A percentile compares a stretch with the other conserved stretches of the same genome.
Conservation (phyloP, 2,797 vertebrate genomes). For the Tenualosa ilisha region DNA sequence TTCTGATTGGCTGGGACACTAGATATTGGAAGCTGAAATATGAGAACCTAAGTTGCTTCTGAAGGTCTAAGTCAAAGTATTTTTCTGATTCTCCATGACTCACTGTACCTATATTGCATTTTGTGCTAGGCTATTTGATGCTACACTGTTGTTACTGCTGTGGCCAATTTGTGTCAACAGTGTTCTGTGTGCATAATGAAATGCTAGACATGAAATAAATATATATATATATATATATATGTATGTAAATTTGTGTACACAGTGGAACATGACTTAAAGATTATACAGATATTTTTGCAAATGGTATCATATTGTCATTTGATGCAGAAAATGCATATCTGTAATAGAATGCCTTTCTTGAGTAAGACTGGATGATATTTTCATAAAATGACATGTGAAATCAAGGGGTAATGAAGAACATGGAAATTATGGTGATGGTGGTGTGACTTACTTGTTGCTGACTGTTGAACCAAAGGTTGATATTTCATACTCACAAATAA, state of each 20-base stretch:
- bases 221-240: conserved; percentile 4
- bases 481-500: background rate
- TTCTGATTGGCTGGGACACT: conserved; percentile 69
- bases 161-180: background rate
- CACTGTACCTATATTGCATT: background rate
- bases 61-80: background rate
- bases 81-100: background rate
- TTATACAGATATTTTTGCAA: background rate
- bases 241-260: background rate
- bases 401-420: background rate
- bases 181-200: background rate
- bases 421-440: background rate
- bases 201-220: background rate
- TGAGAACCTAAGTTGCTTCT: background rate
- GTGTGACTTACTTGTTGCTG: background rate
- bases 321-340: background rate
- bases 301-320: background rate
- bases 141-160: background rate
- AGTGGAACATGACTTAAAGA: background rate
- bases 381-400: background rate
- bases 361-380: background rate
- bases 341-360: background rate
- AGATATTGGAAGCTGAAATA: background rate
- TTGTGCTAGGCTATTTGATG: background rate
- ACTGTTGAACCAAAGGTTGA: background rate